Percentiles rank a stretch among this genome's conserved stretches.
Evolutionary conservation across 2,797 vertebrate genomes (phyloP).

Genomic region (Spinibarbus caldwelli): DNA sequence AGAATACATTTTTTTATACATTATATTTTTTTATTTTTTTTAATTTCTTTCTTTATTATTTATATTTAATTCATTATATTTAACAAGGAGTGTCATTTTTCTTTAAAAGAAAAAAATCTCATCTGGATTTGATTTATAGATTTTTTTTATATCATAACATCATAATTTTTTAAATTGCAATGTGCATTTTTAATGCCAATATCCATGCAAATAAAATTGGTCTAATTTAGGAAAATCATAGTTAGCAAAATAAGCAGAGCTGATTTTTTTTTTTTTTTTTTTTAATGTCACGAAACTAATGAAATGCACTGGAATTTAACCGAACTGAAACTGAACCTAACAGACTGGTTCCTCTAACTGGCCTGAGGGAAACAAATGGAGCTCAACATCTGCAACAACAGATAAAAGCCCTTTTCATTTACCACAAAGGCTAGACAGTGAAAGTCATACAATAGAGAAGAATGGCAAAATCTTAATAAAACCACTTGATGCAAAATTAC

Average conservation of each 20-base stretch:
- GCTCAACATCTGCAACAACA: conserved; percentile 29
- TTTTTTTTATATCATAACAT: background rate
- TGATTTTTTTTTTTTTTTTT: background rate
- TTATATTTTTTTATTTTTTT: background rate
- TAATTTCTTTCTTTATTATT: background rate
- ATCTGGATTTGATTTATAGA: background rate
- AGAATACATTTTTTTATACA: background rate
- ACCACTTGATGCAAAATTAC: conserved; percentile 11
- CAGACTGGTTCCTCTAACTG: conserved; percentile 29
- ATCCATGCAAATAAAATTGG: background rate
- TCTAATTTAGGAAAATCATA: background rate
- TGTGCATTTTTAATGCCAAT: too few species aligned
- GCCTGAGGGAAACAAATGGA: conserved; percentile 24
- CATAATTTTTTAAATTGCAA: background rate
- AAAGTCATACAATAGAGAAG: conserved; percentile 22
- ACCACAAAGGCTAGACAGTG: conserved; percentile 15
- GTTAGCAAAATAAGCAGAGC: background rate
- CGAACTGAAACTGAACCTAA: conserved; percentile 38
- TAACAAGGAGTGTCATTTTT: background rate
- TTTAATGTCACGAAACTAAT: conserved; percentile 26
- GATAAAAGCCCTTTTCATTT: conserved; percentile 22
- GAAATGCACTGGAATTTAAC: conserved; percentile 19
- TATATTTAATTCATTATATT: background rate
- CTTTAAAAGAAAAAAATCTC: background rate
- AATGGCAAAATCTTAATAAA: conserved; percentile 30